A percentile compares a stretch with the other conserved stretches of the same genome.
Evolutionary conservation across 37 sponge, comb jelly and placozoan species (phyloP).

Genomic region (Spongilla lacustris): DNA sequence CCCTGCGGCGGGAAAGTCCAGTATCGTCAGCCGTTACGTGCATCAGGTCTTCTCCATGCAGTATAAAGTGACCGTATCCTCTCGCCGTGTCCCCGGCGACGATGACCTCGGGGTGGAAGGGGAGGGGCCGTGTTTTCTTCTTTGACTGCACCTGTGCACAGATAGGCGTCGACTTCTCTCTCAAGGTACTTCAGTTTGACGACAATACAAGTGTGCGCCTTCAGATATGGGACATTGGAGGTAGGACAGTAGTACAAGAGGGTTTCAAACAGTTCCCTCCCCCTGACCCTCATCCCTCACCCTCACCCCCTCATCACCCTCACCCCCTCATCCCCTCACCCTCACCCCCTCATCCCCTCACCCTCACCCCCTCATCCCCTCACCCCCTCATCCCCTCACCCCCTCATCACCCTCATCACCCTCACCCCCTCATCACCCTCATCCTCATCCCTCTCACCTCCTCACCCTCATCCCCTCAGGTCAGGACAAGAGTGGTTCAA

Average conservation of each 20-base stretch:
- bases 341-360: too few relatives aligned
- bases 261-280: not conserved
- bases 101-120: not conserved
- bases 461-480: constrained; percentile 33
- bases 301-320: too few relatives aligned
- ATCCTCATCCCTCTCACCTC: too few relatives aligned
- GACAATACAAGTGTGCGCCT: constrained; percentile 87
- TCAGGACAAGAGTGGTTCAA: constrained; percentile 94
- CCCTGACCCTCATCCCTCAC: too few relatives aligned
- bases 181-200: constrained; percentile 96
- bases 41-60: constrained; percentile 99
- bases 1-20: constrained; percentile 95
- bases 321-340: too few relatives aligned
- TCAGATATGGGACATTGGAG: constrained; percentile 94
- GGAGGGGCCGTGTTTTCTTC: too few relatives aligned
- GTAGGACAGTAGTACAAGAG: constrained; percentile 1
- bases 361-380: not conserved
- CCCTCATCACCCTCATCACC: not conserved
- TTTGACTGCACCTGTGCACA: not conserved
- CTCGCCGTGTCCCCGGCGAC: not conserved
- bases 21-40: constrained; percentile 98
- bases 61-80: constrained; percentile 94
- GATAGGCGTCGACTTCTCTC: constrained; percentile 99
- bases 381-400: not conserved
- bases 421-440: too few relatives aligned